Percentiles rank a stretch among this genome's conserved stretches.
phyloP scores from a whole-genome alignment of 2,797 vertebrate genomes.

The Nasua narica region DNA sequence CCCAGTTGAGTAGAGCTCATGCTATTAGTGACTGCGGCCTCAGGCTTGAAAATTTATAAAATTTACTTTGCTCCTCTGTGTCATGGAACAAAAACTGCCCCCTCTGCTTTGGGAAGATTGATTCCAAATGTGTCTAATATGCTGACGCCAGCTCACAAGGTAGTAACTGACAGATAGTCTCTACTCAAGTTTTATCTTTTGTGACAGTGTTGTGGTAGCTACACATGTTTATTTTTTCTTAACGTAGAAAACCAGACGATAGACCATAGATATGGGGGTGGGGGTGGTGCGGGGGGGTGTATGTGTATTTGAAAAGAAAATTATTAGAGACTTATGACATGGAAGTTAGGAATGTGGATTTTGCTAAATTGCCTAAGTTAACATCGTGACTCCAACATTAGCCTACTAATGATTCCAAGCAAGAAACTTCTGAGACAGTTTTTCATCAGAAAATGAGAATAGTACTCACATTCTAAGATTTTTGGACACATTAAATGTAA shows the following conservation, averaged over 20 bases:
- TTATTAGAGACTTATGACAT: neutral
- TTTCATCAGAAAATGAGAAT: neutral
- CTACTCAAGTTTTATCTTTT: neutral
- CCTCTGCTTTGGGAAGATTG: neutral
- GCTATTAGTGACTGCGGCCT: conserved; percentile 26
- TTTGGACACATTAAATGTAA: neutral
- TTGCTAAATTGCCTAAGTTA: neutral
- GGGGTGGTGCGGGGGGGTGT: neutral
- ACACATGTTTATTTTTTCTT: neutral
- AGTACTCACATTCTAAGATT: neutral
- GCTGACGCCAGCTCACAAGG: neutral
- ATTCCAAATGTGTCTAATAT: conserved; percentile 10
- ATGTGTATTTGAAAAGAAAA: neutral
- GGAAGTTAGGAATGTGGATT: neutral
- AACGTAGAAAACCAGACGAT: neutral
- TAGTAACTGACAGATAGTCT: neutral
- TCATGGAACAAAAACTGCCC: conserved; percentile 3
- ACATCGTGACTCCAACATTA: neutral
- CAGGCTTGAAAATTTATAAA: conserved; percentile 48
- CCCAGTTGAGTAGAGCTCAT: conserved; percentile 12
- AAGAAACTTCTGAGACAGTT: neutral
- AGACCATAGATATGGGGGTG: neutral
- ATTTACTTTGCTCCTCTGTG: conserved; percentile 20
- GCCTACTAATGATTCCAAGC: neutral
- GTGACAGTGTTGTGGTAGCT: neutral